These are phyloP conservation scores for Hoplodrina ambigua DNA, from an alignment of 2,888 invertebrate genomes.

Conservation along the genomic window DNA sequence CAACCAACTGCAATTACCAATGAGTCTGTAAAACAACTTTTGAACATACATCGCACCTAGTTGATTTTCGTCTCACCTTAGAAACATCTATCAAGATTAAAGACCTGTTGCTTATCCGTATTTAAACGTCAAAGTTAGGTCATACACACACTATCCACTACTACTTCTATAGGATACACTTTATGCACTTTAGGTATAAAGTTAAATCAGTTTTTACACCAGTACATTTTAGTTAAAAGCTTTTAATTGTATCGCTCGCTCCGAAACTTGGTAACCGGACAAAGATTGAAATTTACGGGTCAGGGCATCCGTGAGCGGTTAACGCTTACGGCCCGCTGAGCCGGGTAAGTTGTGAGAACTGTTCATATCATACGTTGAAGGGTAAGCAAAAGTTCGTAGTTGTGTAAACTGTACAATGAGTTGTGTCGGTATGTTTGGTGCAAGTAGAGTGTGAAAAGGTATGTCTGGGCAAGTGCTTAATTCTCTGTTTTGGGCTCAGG, in stretches of 20 bases:
- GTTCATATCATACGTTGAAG: conserved; percentile 41
- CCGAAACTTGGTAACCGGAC: conserved; percentile 46
- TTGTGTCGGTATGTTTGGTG: conserved; percentile 2
- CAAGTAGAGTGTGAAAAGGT: conserved; percentile 3
- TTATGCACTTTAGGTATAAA: too few species aligned
- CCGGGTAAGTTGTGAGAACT: conserved; percentile 47
- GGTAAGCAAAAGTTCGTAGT: conserved; percentile 23
- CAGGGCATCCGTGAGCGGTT: conserved; percentile 37
- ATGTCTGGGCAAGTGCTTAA: neutral
- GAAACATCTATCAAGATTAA: too few species aligned
- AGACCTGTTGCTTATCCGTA: too few species aligned
- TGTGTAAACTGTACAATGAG: neutral
- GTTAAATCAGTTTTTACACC: conserved; percentile 1
- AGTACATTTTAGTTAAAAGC: conserved; percentile 25
- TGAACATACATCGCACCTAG: too few species aligned
- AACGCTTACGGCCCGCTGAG: conserved; percentile 50
- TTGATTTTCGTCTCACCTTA: too few species aligned
- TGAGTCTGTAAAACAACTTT: neutral
- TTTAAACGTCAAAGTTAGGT: too few species aligned
- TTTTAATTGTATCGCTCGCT: conserved; percentile 42
- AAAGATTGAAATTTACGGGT: conserved; percentile 59
- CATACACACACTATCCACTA: too few species aligned
- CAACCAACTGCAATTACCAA: neutral
- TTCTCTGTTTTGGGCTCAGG: neutral
- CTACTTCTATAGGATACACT: too few species aligned